Conservation (phyloP, 2,888 invertebrate genomes). For the Heliothis peltigera region DNA sequence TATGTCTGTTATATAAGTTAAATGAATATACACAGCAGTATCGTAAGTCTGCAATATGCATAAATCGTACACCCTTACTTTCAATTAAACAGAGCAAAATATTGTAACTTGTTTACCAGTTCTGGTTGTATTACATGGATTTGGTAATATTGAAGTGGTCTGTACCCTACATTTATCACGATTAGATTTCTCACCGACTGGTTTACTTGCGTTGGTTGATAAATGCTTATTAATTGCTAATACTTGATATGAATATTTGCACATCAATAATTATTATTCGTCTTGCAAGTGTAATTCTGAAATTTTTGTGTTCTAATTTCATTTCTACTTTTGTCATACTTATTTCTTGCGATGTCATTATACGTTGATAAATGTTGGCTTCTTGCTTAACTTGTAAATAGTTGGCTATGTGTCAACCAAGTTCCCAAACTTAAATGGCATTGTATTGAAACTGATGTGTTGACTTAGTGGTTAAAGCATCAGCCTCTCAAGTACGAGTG, state of each 20-base stretch:
- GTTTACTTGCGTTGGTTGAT: slow-evolving; percentile 22
- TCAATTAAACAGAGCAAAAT: slow-evolving; percentile 1
- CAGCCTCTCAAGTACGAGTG: too few species aligned
- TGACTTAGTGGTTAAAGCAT: too few species aligned
- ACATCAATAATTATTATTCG: slow-evolving; percentile 13
- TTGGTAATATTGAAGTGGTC: slow-evolving; percentile 17
- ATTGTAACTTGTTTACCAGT: neutral
- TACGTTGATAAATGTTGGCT: neutral
- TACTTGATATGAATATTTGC: slow-evolving; percentile 5
- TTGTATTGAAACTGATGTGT: too few species aligned
- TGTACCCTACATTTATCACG: slow-evolving; percentile 26
- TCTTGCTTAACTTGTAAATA: neutral
- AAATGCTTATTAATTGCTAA: slow-evolving; percentile 11
- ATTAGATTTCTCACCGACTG: slow-evolving; percentile 14
- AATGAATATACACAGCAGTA: neutral
- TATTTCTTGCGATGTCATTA: neutral
- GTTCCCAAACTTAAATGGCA: too few species aligned
- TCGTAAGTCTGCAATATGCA: neutral
- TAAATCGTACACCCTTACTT: neutral
- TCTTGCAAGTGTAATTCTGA: neutral
- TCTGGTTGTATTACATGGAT: neutral
- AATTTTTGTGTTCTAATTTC: neutral
- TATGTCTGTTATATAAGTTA: neutral
- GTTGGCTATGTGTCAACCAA: too few species aligned
- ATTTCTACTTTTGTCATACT: neutral